Evolutionary conservation across 2,797 vertebrate species (phyloP).

Genomic region (Neosalanx taihuensis): DNA sequence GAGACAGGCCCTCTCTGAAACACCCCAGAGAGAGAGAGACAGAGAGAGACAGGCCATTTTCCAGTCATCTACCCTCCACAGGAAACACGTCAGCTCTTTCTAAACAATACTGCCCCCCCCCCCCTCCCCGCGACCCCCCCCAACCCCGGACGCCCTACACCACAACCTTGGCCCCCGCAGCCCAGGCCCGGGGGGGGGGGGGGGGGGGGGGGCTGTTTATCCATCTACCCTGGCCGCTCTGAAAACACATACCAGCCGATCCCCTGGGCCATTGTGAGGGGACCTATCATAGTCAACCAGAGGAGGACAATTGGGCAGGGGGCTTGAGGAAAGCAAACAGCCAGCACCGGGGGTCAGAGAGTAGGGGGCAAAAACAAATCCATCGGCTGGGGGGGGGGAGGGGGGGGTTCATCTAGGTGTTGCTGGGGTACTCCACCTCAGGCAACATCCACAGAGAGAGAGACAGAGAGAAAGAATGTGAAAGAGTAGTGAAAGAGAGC

Average conservation of each 20-base stretch:
- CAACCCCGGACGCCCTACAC: constrained; percentile 5
- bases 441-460: neutral
- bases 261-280: constrained; percentile 40
- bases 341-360: constrained; percentile 32
- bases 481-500: no score
- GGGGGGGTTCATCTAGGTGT: neutral
- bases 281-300: constrained; percentile 34
- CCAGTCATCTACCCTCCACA: constrained; percentile 24
- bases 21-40: neutral
- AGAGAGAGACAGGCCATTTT: neutral
- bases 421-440: neutral
- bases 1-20: neutral
- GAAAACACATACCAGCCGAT: constrained; percentile 54
- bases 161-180: constrained; percentile 5
- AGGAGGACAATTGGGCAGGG: constrained; percentile 33
- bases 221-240: constrained; percentile 23
- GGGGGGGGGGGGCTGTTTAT: constrained; percentile 41
- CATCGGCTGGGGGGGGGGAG: neutral
- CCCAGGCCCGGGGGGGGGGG: constrained; percentile 1
- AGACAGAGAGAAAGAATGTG: no score
- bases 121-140: constrained; percentile 13
- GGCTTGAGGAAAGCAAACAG: constrained; percentile 34
- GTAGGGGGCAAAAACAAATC: constrained; percentile 35
- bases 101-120: constrained; percentile 28
- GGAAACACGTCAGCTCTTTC: constrained; percentile 29